A percentile compares a stretch with the other conserved stretches of the same genome.
phyloP scores from a whole-genome alignment of 2,888 invertebrate species.

The Scotopteryx bipunctaria region DNA sequence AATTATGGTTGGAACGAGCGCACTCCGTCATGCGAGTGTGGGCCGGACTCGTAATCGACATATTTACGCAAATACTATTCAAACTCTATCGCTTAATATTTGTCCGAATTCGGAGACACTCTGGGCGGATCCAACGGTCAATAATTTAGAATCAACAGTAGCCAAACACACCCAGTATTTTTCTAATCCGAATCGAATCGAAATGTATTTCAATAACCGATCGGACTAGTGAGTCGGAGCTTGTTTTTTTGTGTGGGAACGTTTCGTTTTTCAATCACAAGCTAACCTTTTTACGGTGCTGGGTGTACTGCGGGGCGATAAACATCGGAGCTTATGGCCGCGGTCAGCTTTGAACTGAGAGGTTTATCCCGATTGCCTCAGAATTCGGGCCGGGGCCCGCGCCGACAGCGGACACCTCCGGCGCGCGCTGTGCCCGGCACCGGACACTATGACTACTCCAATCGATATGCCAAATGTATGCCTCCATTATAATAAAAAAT shows the following conservation, averaged over 20 bases:
- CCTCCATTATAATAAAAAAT: too few relatives aligned
- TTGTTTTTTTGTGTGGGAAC: slow-evolving; percentile 69
- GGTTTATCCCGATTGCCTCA: slow-evolving; percentile 61
- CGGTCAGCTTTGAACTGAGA: slow-evolving; percentile 71
- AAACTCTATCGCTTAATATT: slow-evolving; percentile 54
- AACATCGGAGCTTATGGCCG: slow-evolving; percentile 75
- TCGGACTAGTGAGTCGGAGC: slow-evolving; percentile 38
- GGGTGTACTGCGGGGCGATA: slow-evolving; percentile 66
- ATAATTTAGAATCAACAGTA: slow-evolving; percentile 78
- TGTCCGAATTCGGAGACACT: slow-evolving; percentile 26
- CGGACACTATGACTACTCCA: too few relatives aligned
- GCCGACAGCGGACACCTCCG: not conserved
- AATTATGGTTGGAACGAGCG: slow-evolving; percentile 46
- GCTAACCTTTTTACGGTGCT: slow-evolving; percentile 67
- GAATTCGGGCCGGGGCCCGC: slow-evolving; percentile 12
- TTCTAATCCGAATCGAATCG: slow-evolving; percentile 76
- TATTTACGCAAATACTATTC: slow-evolving; percentile 69
- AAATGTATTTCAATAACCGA: slow-evolving; percentile 73
- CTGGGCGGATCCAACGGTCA: slow-evolving; percentile 48
- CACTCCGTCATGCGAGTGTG: slow-evolving; percentile 41
- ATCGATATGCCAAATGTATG: too few relatives aligned
- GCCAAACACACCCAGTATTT: slow-evolving; percentile 58
- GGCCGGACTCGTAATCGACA: slow-evolving; percentile 39
- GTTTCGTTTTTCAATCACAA: slow-evolving; percentile 74
- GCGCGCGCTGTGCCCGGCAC: not conserved